These are phyloP conservation scores for Parauchenoglanis punctatus DNA, from an alignment of 2,797 vertebrate species.

Conservation along the genomic window DNA sequence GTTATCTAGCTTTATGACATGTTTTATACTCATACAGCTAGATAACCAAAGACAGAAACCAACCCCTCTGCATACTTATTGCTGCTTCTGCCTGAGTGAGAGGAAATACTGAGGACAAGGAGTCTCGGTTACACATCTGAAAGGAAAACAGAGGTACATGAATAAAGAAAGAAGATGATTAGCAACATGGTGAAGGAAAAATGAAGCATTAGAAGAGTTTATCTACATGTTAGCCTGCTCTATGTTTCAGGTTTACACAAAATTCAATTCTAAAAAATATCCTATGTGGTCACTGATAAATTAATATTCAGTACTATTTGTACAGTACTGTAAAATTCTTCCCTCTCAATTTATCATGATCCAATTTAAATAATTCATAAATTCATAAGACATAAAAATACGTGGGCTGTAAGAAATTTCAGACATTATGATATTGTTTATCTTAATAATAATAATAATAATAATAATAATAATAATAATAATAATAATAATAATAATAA, in stretches of 20 bases:
- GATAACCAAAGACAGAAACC: slow-evolving; percentile 99
- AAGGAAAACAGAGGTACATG: slow-evolving; percentile 6
- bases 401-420: neutral
- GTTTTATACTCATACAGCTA: slow-evolving; percentile 98
- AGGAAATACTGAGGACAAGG: neutral
- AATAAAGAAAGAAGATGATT: neutral
- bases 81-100: neutral
- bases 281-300: neutral
- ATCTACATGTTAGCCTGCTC: neutral
- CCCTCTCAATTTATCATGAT: neutral
- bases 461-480: neutral
- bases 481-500: neutral
- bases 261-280: neutral
- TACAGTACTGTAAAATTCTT: neutral
- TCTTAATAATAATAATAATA: neutral
- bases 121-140: slow-evolving; percentile 1
- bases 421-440: neutral
- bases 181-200: neutral
- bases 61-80: slow-evolving; percentile 69
- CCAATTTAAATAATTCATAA: neutral
- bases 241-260: neutral
- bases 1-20: slow-evolving; percentile 99
- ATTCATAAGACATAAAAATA: neutral
- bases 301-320: neutral
- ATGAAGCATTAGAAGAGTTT: neutral